These are phyloP conservation scores for Rhineura floridana DNA, from an alignment of 2,113 vertebrate genomes.

Conservation along the genomic window DNA sequence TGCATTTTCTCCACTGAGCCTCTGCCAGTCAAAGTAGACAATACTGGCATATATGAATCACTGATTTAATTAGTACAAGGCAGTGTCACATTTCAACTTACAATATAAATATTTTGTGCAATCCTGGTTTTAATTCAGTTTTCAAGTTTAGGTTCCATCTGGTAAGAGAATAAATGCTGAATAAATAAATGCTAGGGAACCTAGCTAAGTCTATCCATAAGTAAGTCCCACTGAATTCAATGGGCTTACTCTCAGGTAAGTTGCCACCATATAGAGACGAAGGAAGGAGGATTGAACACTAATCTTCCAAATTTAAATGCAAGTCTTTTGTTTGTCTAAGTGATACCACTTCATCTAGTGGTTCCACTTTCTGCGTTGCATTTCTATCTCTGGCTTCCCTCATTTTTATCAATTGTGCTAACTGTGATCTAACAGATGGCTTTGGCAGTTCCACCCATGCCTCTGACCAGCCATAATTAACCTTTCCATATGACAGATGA, in stretches of 20 bases:
- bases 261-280: neutral
- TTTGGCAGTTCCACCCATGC: neutral
- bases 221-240: no score
- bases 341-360: neutral
- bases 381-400: neutral
- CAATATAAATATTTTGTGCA: neutral
- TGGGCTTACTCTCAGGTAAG: no score
- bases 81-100: neutral
- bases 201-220: no score
- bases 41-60: neutral
- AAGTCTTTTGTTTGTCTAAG: neutral
- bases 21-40: no score
- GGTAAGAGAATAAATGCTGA: neutral
- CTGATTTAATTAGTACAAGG: neutral
- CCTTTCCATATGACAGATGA: slow-evolving; percentile 32
- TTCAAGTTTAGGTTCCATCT: neutral
- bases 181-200: no score
- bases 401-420: slow-evolving; percentile 25
- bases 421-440: slow-evolving; percentile 27
- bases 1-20: no score
- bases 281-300: neutral
- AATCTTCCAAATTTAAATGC: neutral
- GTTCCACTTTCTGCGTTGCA: slow-evolving; percentile 2
- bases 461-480: slow-evolving; percentile 32
- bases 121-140: neutral